phyloP scores from a whole-genome alignment of 1,140 invertebrate genomes.

The Cotesia glomerata region DNA sequence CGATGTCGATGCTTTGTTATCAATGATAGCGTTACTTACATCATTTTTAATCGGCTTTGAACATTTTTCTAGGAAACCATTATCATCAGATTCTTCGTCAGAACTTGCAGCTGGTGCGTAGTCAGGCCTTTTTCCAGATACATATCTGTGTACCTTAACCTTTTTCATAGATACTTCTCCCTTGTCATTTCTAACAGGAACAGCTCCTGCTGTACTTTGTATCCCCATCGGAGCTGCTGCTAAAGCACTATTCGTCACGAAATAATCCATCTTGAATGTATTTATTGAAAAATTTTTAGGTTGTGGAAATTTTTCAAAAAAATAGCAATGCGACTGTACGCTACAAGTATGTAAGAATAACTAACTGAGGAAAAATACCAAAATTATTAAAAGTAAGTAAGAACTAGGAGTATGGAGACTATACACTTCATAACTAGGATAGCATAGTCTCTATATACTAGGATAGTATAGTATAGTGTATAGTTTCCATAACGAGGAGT shows the following conservation, averaged over 20 bases:
- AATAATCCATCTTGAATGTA: conserved; percentile 52
- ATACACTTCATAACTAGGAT: too few species aligned
- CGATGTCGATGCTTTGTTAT: conserved; percentile 37
- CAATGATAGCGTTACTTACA: conserved; percentile 24
- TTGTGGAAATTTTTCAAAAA: too few species aligned
- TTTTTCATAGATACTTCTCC: conserved; percentile 96
- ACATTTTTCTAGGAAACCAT: conserved; percentile 79
- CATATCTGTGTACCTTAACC: conserved; percentile 93
- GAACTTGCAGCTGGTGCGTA: conserved; percentile 84
- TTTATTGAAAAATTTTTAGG: neutral
- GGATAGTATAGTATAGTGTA: too few species aligned
- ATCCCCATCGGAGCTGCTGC: conserved; percentile 70
- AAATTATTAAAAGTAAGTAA: too few species aligned
- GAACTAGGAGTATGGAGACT: too few species aligned
- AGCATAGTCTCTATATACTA: too few species aligned
- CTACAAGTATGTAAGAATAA: too few species aligned
- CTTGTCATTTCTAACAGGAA: conserved; percentile 92
- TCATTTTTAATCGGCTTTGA: conserved; percentile 45
- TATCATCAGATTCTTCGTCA: conserved; percentile 83
- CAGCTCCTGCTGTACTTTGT: conserved; percentile 90
- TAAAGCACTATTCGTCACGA: conserved; percentile 59
- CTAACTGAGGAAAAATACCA: too few species aligned
- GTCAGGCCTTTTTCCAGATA: conserved; percentile 91
- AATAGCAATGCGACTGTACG: too few species aligned
- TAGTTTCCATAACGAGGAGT: too few species aligned